Evolutionary conservation across 2,888 invertebrate genomes (phyloP).

Genomic region (Dynastes hyllus): DNA sequence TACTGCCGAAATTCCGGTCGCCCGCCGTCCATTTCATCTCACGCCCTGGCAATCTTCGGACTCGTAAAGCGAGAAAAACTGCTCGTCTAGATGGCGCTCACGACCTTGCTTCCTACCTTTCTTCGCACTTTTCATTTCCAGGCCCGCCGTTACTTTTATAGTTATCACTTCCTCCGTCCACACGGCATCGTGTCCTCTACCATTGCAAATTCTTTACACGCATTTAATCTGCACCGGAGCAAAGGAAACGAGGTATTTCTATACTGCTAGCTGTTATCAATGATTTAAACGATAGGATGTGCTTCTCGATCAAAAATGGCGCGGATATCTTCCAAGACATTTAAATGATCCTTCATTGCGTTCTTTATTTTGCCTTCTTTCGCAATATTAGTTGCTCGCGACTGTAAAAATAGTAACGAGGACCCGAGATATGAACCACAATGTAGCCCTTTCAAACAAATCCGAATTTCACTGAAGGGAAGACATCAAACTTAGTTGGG

Average conservation of each 20-base stretch:
- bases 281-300: conserved; percentile 38
- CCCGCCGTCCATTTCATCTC: conserved; percentile 57
- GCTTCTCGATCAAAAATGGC: neutral
- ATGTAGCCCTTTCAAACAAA: neutral
- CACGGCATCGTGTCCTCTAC: conserved; percentile 58
- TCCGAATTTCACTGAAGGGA: neutral
- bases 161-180: conserved; percentile 68
- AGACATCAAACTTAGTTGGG: neutral
- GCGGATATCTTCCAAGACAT: neutral
- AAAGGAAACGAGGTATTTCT: conserved; percentile 25
- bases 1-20: conserved; percentile 49
- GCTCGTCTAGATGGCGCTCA: conserved; percentile 68
- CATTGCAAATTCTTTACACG: conserved; percentile 63
- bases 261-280: conserved; percentile 38
- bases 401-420: too few species aligned
- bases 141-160: conserved; percentile 68
- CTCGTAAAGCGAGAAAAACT: conserved; percentile 63
- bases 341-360: too few species aligned
- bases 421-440: neutral
- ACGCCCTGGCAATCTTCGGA: conserved; percentile 61
- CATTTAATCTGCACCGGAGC: conserved; percentile 60
- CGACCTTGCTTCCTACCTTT: conserved; percentile 68
- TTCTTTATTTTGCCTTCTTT: too few species aligned
- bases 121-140: conserved; percentile 69
- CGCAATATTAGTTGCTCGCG: too few species aligned